Percentiles rank a stretch among this genome's conserved stretches.
These are phyloP conservation scores for Solea solea DNA, from an alignment of 2,113 vertebrate species.

Conservation along the genomic window DNA sequence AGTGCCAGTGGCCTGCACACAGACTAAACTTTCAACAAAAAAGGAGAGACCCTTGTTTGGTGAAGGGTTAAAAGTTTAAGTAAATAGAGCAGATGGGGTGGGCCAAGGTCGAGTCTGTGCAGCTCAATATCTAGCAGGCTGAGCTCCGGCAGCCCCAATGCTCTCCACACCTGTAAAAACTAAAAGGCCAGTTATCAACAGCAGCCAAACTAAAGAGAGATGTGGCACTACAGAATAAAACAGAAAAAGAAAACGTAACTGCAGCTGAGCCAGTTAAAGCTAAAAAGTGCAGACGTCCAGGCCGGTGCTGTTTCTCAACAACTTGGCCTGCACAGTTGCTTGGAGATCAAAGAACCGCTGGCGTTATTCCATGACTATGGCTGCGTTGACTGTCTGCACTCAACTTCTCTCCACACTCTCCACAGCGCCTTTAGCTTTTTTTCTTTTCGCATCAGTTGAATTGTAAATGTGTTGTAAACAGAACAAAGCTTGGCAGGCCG, in stretches of 20 bases:
- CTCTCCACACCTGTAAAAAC: slow-evolving; percentile 62
- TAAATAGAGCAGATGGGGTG: slow-evolving; percentile 50
- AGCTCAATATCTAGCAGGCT: slow-evolving; percentile 21
- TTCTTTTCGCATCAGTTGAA: slow-evolving; percentile 5
- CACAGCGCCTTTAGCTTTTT: background rate
- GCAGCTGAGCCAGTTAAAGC: slow-evolving; percentile 32
- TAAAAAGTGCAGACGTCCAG: slow-evolving; percentile 31
- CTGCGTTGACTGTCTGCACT: slow-evolving; percentile 23
- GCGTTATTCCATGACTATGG: slow-evolving; percentile 12
- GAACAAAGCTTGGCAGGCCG: slow-evolving; percentile 28
- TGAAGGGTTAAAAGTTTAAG: slow-evolving; percentile 60
- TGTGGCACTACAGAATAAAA: slow-evolving; percentile 23
- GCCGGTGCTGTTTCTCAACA: slow-evolving; percentile 40
- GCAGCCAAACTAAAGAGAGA: slow-evolving; percentile 53
- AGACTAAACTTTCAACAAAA: slow-evolving; percentile 70
- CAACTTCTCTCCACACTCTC: slow-evolving; percentile 8
- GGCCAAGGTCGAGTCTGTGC: slow-evolving; percentile 51
- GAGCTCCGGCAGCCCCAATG: slow-evolving; percentile 2
- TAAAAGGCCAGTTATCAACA: slow-evolving; percentile 15
- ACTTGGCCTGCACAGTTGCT: slow-evolving; percentile 21
- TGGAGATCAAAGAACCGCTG: slow-evolving; percentile 49
- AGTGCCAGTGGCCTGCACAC: slow-evolving; percentile 50
- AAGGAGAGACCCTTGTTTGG: slow-evolving; percentile 54
- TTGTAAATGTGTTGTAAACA: slow-evolving; percentile 1
- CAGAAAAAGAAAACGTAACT: background rate